Conservation (phyloP, 2,113 vertebrate species). For the Pleuronectes platessa region DNA sequence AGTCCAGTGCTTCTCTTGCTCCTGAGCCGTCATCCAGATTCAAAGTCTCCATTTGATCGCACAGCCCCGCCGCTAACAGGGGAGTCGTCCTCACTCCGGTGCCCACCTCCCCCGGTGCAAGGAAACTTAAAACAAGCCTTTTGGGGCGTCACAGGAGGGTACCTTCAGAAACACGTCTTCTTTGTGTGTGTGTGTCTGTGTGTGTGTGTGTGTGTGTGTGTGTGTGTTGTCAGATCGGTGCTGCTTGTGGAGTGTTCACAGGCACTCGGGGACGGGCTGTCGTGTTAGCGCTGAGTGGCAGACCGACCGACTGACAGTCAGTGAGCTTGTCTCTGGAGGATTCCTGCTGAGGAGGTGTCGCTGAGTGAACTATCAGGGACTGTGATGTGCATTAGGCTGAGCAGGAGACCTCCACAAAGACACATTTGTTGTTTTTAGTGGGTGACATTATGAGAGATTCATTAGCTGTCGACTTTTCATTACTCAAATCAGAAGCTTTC, state of each 20-base stretch:
- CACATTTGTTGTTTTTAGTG: constrained; percentile 9
- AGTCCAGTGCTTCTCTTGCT: constrained; percentile 13
- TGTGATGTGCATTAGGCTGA: constrained; percentile 65
- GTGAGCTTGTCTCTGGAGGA: constrained; percentile 69
- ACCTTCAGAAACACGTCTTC: constrained; percentile 54
- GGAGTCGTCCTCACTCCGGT: constrained; percentile 50
- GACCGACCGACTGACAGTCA: constrained; percentile 70
- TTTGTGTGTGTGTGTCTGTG: constrained; percentile 8
- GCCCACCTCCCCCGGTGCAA: constrained; percentile 27
- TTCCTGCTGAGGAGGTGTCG: constrained; percentile 70
- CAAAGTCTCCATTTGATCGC: constrained; percentile 55
- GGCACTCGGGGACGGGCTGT: constrained; percentile 70
- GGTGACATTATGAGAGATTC: constrained; percentile 44
- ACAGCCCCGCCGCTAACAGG: constrained; percentile 40
- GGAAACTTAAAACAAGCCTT: constrained; percentile 51
- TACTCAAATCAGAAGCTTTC: constrained; percentile 51
- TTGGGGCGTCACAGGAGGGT: constrained; percentile 61
- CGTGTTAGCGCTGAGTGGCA: constrained; percentile 70
- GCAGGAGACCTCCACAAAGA: constrained; percentile 55
- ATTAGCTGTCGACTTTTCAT: constrained; percentile 56
- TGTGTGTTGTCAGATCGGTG: constrained; percentile 63
- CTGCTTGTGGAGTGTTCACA: constrained; percentile 61
- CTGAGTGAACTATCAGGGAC: constrained; percentile 70
- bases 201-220: constrained; percentile 49
- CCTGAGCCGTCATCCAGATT: constrained; percentile 12